Percentiles rank a stretch among this genome's conserved stretches.
Evolutionary conservation across 2,113 vertebrate species (phyloP).

Genomic region (Chamaetylas fuelleborni): DNA sequence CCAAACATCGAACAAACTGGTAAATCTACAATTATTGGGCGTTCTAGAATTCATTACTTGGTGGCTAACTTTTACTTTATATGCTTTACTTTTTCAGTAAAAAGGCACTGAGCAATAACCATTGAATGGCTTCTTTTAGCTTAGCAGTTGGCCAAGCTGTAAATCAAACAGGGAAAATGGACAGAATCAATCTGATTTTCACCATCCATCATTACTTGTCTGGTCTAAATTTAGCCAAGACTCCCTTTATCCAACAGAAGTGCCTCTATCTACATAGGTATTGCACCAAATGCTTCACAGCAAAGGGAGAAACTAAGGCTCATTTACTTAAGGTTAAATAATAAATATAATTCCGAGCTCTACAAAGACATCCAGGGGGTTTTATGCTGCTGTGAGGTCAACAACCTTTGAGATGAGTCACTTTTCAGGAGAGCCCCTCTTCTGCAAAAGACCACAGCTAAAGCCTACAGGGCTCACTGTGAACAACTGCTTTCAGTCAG

Average conservation of each 20-base stretch:
- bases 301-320: not conserved
- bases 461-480: not conserved
- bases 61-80: not conserved
- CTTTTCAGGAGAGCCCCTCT: not conserved
- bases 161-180: not conserved
- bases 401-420: not conserved
- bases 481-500: not conserved
- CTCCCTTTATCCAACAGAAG: not conserved
- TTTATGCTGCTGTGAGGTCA: not conserved
- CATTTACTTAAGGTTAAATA: slow-evolving; percentile 28
- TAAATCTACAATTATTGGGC: not conserved
- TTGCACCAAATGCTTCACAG: not conserved
- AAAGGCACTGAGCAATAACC: not conserved
- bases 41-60: not conserved
- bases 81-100: not conserved
- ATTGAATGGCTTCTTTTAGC: not conserved
- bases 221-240: slow-evolving; percentile 3
- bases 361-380: not conserved
- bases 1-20: not conserved
- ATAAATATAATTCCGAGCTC: not conserved
- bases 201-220: not conserved
- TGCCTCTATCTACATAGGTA: not conserved
- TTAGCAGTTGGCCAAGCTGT: not conserved
- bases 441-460: not conserved
- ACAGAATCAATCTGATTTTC: not conserved